Base-by-base conservation (phyloP, 2,888 invertebrate species). In the Antitype chi region DNA sequence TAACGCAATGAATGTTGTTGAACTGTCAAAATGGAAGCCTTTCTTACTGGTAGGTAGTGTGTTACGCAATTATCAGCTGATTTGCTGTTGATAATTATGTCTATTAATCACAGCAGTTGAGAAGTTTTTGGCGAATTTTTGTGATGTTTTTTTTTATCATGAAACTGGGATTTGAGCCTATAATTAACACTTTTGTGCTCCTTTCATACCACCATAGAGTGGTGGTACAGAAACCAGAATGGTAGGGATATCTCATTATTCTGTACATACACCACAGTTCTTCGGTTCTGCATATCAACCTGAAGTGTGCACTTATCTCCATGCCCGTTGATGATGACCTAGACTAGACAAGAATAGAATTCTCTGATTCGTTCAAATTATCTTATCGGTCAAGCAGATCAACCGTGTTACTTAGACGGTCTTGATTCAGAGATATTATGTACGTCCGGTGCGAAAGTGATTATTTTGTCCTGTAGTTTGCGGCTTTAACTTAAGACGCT, bases 301-400 rank as follows among this genome's bases (percentile, higher is more conserved):
- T 25, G 47, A 47, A 7, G 2, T 25, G 0, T 11, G 15, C 38
- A n/a, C 43, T 47, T 25, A 47, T 32, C 43, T 72, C 32, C 15
- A 4, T 32, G 20, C 47, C 11, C 9, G 17, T 49, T 59, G 38
- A 38, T 23, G 49, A 28, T 52, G 49, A 15, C 64, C 47, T 47
- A 47, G 25, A 32, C 59, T 53, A 74, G 62, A 75, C n/a, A 63
- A 23, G 3, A 15, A 4, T n/a, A 57, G 6, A 49, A 43, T 64
- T 57, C 47, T 76, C 23, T 52, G 20, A 59, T 20, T 49, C 38
- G 13, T 53, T 60, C 17, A 59, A 77, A 52, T 32, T 32, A 69
- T 76, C 79, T 76, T 76, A 76, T 79, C 76, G 60, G 60, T 78
- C 78, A 53, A 76, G 13, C 53, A 79, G 25, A 76, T 69, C 23